phyloP scores from a whole-genome alignment of 1,140 invertebrate species.

The Drosophila rhopaloa region DNA sequence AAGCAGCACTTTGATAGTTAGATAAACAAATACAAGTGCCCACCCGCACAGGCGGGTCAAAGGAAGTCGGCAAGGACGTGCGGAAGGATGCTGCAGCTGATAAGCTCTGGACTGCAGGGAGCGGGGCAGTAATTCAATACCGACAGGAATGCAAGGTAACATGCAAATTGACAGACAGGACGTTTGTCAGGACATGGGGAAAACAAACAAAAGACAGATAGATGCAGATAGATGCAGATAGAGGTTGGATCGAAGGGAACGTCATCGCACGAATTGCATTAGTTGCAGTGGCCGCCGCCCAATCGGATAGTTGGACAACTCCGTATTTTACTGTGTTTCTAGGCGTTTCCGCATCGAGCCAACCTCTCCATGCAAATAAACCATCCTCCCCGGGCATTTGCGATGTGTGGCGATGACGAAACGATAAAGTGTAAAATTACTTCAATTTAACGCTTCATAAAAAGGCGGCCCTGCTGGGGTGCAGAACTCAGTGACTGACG shows the following conservation, averaged over 20 bases:
- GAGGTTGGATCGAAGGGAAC: constrained; percentile 16
- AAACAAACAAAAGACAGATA: constrained; percentile 49
- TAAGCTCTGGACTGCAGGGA: constrained; percentile 18
- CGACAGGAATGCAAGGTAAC: constrained; percentile 54
- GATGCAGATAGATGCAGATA: constrained; percentile 31
- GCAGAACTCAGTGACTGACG: constrained; percentile 2
- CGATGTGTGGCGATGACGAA: constrained; percentile 36
- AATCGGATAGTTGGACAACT: constrained; percentile 21
- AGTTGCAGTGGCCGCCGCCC: constrained; percentile 50
- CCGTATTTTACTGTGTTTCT: constrained; percentile 71
- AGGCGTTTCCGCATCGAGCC: constrained; percentile 29
- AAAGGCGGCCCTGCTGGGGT: constrained; percentile 16
- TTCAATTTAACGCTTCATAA: constrained; percentile 76
- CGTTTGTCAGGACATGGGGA: constrained; percentile 57
- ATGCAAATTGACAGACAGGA: constrained; percentile 62
- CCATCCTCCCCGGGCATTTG: constrained; percentile 38
- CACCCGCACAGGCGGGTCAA: constrained; percentile 20
- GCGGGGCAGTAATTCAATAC: constrained; percentile 26
- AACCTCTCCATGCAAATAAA: constrained; percentile 54
- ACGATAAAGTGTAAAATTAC: constrained; percentile 78
- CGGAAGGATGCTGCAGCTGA: constrained; percentile 45
- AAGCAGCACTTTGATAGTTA: constrained; percentile 58
- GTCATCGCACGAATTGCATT: constrained; percentile 63
- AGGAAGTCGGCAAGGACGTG: constrained; percentile 50
- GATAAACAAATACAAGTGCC: constrained; percentile 53